phyloP scores from a whole-genome alignment of 2,888 invertebrate genomes.

The Drosophila antonietae region DNA sequence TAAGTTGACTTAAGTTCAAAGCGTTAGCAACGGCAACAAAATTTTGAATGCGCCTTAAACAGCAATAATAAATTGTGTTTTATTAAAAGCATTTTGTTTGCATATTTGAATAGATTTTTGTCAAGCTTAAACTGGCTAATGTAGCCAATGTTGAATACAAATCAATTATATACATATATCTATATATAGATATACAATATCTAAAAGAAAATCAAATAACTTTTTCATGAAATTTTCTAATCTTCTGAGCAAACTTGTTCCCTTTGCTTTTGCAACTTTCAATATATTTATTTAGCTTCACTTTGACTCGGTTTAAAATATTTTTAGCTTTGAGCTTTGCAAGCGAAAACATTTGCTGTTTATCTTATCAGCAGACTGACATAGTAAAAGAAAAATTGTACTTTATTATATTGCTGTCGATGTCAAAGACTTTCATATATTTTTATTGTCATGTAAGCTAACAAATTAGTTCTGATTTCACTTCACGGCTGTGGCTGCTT shows the following conservation, averaged over 20 bases:
- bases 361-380: not conserved
- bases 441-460: not conserved
- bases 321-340: not conserved
- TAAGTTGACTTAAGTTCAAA: slow-evolving; percentile 14
- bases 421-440: not conserved
- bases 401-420: not conserved
- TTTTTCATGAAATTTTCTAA: not conserved
- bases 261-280: not conserved
- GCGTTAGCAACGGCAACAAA: slow-evolving; percentile 6
- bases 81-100: slow-evolving; percentile 9
- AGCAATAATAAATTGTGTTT: not conserved
- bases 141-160: not conserved
- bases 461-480: not conserved
- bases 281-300: not conserved
- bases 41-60: not conserved
- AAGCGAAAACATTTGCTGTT: not conserved
- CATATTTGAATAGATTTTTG: slow-evolving; percentile 1
- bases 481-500: not conserved
- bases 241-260: not conserved
- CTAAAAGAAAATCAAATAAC: not conserved
- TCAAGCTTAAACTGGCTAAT: not conserved
- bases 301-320: not conserved
- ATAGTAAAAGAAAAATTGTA: not conserved
- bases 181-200: not conserved
- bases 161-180: not conserved